These are phyloP conservation scores for Molanna angustata DNA, from an alignment of 2,888 invertebrate genomes.

Conservation along the genomic window DNA sequence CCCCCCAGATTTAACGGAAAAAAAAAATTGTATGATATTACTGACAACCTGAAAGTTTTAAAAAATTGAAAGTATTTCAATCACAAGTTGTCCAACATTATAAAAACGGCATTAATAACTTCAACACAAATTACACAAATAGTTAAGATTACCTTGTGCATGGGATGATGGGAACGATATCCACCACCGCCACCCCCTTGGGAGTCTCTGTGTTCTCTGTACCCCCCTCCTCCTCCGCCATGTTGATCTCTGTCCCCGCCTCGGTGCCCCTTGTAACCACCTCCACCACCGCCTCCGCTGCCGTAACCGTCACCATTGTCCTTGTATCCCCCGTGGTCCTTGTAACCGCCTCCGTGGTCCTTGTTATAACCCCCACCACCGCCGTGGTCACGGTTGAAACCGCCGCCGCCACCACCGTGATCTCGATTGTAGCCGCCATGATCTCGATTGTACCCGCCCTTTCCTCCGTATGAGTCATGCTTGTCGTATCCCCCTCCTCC, in stretches of 20 bases:
- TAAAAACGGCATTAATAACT: no score
- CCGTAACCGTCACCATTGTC: slow-evolving; percentile 24
- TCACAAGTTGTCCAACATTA: no score
- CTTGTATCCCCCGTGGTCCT: slow-evolving; percentile 19
- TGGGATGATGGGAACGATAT: slow-evolving; percentile 34
- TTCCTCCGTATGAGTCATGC: slow-evolving; percentile 30
- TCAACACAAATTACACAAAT: no score
- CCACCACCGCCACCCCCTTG: slow-evolving; percentile 40
- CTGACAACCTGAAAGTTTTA: no score
- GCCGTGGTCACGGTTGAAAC: slow-evolving; percentile 36
- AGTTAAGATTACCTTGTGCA: slow-evolving; percentile 33
- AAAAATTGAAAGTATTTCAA: no score
- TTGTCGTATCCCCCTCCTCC: slow-evolving; percentile 20
- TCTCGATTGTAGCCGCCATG: slow-evolving; percentile 43
- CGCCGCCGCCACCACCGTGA: slow-evolving; percentile 35
- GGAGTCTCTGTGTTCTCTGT: slow-evolving; percentile 34
- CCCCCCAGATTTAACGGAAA: no score
- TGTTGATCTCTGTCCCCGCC: slow-evolving; percentile 41
- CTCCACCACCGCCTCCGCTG: slow-evolving; percentile 35
- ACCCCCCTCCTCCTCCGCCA: slow-evolving; percentile 47
- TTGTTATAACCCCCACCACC: slow-evolving; percentile 26
- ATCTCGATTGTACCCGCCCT: slow-evolving; percentile 44
- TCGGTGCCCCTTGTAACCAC: slow-evolving; percentile 39
- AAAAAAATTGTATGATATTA: no score
- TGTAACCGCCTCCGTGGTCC: slow-evolving; percentile 22